Evolutionary conservation across 2,888 invertebrate species (phyloP).

Genomic region (Chymomyza caudatula): DNA sequence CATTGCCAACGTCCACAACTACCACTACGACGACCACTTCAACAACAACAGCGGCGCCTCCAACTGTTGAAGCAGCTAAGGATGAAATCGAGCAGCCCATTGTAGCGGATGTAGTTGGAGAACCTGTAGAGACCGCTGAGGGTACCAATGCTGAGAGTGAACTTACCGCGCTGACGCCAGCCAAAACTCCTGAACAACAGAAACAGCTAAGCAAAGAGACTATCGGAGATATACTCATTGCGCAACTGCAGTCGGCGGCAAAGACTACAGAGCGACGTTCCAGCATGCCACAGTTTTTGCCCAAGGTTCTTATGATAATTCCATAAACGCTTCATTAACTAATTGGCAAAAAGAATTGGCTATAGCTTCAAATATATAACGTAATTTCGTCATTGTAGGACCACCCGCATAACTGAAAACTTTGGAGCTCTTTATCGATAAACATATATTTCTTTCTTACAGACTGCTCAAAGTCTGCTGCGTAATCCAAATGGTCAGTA

Average conservation of each 20-base stretch:
- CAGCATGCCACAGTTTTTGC: slow-evolving; percentile 62
- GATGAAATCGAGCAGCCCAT: slow-evolving; percentile 23
- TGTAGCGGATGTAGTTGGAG: slow-evolving; percentile 38
- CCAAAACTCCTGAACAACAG: slow-evolving; percentile 35
- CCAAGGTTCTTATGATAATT: slow-evolving; percentile 75
- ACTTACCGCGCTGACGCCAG: slow-evolving; percentile 33
- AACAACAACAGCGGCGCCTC: slow-evolving; percentile 30
- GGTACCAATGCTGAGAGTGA: slow-evolving; percentile 29
- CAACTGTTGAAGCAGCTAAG: slow-evolving; percentile 19
- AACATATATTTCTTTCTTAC: slow-evolving; percentile 30
- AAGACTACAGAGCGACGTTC: slow-evolving; percentile 72
- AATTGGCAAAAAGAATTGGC: slow-evolving; percentile 54
- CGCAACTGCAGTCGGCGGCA: slow-evolving; percentile 65
- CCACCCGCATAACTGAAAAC: background rate
- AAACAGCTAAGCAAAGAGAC: slow-evolving; percentile 70
- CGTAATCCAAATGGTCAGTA: slow-evolving; percentile 83
- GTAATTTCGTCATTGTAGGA: slow-evolving; percentile 2
- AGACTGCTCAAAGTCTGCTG: slow-evolving; percentile 79
- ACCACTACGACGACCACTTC: slow-evolving; percentile 48
- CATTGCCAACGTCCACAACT: slow-evolving; percentile 63
- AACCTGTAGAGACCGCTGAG: slow-evolving; percentile 13
- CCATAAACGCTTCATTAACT: background rate
- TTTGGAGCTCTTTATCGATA: slow-evolving; percentile 34
- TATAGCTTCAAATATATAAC: slow-evolving; percentile 18
- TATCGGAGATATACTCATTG: slow-evolving; percentile 65